Base-by-base conservation (phyloP, 2,797 vertebrate species). In the Propithecus perrieri region DNA sequence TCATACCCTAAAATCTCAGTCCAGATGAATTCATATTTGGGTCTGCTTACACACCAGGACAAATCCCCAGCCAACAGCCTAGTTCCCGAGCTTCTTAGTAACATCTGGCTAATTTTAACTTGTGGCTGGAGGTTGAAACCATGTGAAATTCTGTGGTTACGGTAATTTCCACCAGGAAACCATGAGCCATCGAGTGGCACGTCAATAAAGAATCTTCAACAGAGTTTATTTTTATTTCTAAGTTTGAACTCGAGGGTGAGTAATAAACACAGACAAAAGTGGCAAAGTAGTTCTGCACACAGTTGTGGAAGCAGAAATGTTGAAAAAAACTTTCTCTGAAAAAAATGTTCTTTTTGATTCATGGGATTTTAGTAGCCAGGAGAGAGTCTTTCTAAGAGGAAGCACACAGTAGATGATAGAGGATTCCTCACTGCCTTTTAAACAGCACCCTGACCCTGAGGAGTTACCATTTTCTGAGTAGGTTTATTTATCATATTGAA, bases 121-220 rank as follows among this genome's bases (percentile, higher is more conserved):
- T 97, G 95, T 78, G 94, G 91, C 80, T 94, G 35, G 89, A 93
- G 69, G 85, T 84, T 50, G 69, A 91, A 95, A 91, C 76, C 67
- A 30, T 61, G 67, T 0, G 3, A 92, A 92, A 96, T 90, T 17
- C 84, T 84, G 89, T 93, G 94, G 96, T 94, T 61, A 43, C 11
- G 74, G 72, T 41, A 1, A 97, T 95, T 91, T 89, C 69, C 87
- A 93, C 38, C 63, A 89, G 92, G 86, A 98, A 96, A 88, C 67
- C 59, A n/a, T 17, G 46, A 89, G 53, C 26, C n/a, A 5, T 48
- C 0, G 24, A 38, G 22, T 53, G 55, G 59, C 24, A 48, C 81
- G 26, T 61, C 61, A 50, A 76, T 65, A 17, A 53, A 74, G 38
- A 38, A n/a, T 78, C 65, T 76, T 33, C 35, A 33, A 5, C 10